Evolutionary conservation across 2,888 invertebrate genomes (phyloP).

Genomic region (Tipula lateralis): DNA sequence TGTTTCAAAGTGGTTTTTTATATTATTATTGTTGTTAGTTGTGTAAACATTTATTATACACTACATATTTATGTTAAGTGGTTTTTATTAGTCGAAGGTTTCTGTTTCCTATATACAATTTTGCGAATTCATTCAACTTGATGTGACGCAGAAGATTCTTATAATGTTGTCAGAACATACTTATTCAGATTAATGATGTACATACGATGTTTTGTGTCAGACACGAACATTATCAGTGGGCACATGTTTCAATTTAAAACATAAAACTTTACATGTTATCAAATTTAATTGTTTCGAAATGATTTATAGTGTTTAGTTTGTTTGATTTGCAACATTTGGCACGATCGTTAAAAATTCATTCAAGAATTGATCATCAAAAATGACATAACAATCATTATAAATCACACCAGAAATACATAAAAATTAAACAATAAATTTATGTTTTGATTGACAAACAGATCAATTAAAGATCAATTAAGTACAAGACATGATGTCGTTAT

Average conservation of each 20-base stretch:
- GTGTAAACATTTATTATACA: not conserved
- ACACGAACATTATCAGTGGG: not conserved
- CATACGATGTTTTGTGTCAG: not conserved
- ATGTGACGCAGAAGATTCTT: not conserved
- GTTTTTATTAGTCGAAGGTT: conserved; percentile 1
- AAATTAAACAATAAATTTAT: not conserved
- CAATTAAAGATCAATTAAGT: conserved; percentile 11
- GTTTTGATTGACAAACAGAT: conserved; percentile 11
- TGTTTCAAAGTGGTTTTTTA: not conserved
- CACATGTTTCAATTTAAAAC: not conserved
- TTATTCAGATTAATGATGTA: not conserved
- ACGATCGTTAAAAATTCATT: conserved; percentile 5
- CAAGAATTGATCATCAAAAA: not conserved
- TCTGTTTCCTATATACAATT: not conserved
- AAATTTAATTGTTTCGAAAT: not conserved
- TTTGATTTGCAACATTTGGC: not conserved
- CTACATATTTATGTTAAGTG: not conserved
- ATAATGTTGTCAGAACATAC: not conserved
- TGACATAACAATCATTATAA: not conserved
- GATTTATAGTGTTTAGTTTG: not conserved
- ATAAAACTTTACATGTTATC: no score
- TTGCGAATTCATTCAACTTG: not conserved
- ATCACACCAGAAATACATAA: not conserved
- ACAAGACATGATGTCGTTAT: not conserved
- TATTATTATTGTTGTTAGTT: not conserved